Percentiles rank a stretch among this genome's conserved stretches.
Conservation (phyloP, 2,888 invertebrate genomes). For the Tachystola acroxantha region DNA sequence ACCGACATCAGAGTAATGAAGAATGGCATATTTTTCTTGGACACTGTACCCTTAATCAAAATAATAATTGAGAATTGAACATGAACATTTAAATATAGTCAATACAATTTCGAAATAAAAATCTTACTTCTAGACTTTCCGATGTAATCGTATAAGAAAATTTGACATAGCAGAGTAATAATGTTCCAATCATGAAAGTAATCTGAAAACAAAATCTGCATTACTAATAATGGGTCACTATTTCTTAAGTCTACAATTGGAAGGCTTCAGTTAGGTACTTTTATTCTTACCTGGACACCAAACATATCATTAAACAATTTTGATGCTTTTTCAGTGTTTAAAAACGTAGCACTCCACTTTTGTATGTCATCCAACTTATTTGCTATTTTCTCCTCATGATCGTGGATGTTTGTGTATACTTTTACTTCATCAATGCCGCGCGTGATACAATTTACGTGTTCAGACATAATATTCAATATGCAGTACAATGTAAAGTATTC, state of each 20-base stretch:
- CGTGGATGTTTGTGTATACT: background rate
- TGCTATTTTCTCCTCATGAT: background rate
- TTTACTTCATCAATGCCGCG: constrained; percentile 13
- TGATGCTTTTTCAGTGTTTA: constrained; percentile 21
- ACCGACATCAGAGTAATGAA: no score
- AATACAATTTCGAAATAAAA: no score
- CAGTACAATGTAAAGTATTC: constrained; percentile 16
- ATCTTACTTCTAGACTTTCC: background rate
- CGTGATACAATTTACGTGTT: constrained; percentile 26
- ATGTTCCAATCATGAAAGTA: background rate
- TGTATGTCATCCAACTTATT: background rate
- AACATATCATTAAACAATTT: constrained; percentile 27
- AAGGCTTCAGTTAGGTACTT: background rate
- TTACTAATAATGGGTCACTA: background rate
- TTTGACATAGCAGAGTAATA: background rate
- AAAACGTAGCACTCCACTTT: constrained; percentile 15
- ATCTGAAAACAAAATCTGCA: constrained; percentile 14
- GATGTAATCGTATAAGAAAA: background rate
- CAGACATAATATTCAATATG: constrained; percentile 23
- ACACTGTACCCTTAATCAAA: no score
- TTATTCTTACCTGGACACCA: constrained; percentile 28
- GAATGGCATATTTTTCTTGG: background rate
- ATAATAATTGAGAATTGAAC: no score
- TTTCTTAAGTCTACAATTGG: background rate
- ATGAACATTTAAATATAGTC: no score